A percentile compares a stretch with the other conserved stretches of the same genome.
Conservation (phyloP, 2,797 vertebrate genomes). For the Muscicapa striata region DNA sequence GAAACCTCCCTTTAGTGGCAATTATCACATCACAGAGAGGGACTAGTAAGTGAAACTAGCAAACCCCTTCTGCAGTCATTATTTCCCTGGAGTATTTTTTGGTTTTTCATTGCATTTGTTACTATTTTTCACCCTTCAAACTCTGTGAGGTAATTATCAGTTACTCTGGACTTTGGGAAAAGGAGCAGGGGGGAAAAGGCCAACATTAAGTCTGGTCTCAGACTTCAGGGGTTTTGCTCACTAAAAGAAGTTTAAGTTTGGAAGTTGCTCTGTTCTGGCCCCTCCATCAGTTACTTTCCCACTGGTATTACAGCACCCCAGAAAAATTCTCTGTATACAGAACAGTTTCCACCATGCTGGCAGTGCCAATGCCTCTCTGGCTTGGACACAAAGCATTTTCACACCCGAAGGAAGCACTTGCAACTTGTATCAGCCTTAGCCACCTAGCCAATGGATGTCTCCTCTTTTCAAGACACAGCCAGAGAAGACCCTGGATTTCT, state of each 20-base stretch:
- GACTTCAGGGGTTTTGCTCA: background rate
- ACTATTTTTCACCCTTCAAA: background rate
- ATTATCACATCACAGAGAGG: background rate
- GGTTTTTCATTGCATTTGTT: background rate
- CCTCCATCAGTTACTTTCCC: background rate
- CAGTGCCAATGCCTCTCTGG: background rate
- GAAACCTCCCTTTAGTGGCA: background rate
- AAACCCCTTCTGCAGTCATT: background rate
- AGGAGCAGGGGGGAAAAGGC: background rate
- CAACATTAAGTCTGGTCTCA: constrained; percentile 1
- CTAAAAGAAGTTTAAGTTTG: constrained; percentile 1
- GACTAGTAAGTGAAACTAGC: background rate
- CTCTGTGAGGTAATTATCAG: background rate
- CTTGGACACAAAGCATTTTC: background rate
- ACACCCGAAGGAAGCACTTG: background rate
- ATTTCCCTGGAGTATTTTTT: background rate
- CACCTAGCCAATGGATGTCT: background rate
- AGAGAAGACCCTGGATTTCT: background rate
- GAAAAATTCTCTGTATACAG: background rate
- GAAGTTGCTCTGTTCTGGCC: background rate
- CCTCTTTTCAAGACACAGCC: background rate
- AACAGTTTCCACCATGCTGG: background rate
- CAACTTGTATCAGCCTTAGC: background rate
- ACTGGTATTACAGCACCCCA: background rate
- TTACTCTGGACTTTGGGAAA: background rate